Evolutionary conservation across 2,797 vertebrate genomes (phyloP).

Genomic region (Onychomys torridus): DNA sequence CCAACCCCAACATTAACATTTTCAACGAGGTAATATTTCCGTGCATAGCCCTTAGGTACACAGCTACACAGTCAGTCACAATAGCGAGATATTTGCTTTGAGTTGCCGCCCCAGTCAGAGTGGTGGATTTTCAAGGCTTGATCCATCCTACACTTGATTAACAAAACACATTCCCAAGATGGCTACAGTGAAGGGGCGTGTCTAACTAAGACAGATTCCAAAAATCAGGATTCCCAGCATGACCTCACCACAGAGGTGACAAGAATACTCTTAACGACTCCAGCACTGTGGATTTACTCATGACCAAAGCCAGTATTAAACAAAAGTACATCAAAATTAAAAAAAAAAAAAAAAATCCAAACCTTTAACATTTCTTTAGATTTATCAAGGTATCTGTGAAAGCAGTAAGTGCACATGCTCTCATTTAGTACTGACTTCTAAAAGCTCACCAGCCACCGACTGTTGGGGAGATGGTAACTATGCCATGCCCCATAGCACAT

Average conservation of each 20-base stretch:
- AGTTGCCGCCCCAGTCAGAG: background rate
- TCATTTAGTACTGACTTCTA: background rate
- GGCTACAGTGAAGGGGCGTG: background rate
- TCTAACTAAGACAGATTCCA: background rate
- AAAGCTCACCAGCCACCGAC: background rate
- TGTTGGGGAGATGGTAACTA: background rate
- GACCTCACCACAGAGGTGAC: background rate
- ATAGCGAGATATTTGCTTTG: background rate
- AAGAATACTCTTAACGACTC: background rate
- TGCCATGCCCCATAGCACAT: background rate
- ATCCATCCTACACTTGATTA: background rate
- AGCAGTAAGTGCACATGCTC: background rate
- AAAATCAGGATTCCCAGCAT: background rate
- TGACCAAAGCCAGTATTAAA: conserved; percentile 45
- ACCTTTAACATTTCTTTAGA: background rate
- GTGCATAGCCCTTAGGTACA: background rate
- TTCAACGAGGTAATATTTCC: conserved; percentile 44
- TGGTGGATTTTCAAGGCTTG: background rate
- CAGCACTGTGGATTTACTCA: background rate
- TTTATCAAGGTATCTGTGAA: background rate
- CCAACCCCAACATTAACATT: background rate
- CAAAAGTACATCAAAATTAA: background rate
- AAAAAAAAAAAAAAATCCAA: background rate
- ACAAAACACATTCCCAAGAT: conserved; percentile 12
- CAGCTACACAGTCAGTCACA: background rate